Evolutionary conservation across 2,113 vertebrate species (phyloP).

Genomic region (Phalacrocorax aristotelis): DNA sequence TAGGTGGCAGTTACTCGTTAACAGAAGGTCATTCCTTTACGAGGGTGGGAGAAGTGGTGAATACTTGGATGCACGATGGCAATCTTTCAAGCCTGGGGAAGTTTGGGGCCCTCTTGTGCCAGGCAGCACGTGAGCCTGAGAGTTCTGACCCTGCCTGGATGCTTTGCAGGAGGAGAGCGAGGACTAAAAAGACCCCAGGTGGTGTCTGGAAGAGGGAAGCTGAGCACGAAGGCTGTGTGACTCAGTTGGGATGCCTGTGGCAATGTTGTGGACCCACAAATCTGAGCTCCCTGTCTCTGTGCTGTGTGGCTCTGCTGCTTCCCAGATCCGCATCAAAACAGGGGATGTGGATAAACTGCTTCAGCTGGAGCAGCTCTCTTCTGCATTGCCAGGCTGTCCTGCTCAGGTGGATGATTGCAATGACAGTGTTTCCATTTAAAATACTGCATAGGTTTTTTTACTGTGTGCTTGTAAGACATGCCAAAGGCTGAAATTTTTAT

Average conservation of each 20-base stretch:
- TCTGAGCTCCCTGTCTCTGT: not conserved
- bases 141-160: not conserved
- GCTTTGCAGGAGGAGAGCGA: not conserved
- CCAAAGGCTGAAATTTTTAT: not conserved
- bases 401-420: not conserved
- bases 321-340: not conserved
- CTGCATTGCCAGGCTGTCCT: not conserved
- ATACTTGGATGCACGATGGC: not conserved
- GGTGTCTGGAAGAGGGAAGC: not conserved
- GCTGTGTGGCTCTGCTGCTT: not conserved
- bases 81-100: not conserved
- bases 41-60: not conserved
- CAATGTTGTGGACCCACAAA: not conserved
- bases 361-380: not conserved
- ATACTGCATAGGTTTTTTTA: not conserved
- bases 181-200: not conserved
- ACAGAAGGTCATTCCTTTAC: not conserved
- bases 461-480: not conserved
- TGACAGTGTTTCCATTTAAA: not conserved
- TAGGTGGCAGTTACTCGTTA: conserved; percentile 28
- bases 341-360: not conserved
- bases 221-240: not conserved
- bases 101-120: not conserved
- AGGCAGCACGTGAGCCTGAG: accelerated
- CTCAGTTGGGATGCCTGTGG: not conserved